Base-by-base conservation (phyloP, 92 coral and sea anemone genomes). In the Siderastrea radians region DNA sequence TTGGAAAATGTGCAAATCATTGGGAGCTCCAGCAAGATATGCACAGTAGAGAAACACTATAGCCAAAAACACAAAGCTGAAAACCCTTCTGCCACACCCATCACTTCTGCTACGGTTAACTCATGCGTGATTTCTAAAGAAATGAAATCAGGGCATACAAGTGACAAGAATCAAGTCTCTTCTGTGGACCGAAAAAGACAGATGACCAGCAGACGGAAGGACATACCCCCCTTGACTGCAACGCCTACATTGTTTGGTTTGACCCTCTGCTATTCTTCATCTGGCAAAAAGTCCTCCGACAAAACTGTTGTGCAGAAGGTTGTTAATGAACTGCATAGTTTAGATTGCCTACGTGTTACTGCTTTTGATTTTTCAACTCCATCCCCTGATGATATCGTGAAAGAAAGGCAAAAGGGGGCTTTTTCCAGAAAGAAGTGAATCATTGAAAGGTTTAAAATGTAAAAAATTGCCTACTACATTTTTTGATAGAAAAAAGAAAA, bases 331-430 rank as follows among this genome's bases (percentile, higher is more conserved):
- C 68, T 82, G 52, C 14, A 70, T 38, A 59, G 48, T 53, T 7
- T 19, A 47, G 53, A 54, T 57, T 48, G 54, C 38, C n/a, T 48
- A 10, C 69, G 17, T 16, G 61, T 92, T 44, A 60, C 65, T 11
- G 92, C 97, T 16, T 97, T 95, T 84, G 87, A 97, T 81, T 97
- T 97, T 72, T 68, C 83, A 4, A 81, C 88, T 46, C 97, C 95
- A 1, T 97, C 99, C 61, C 99, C 99, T 17, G 99, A 97, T 82
- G 99, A 97, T 75, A 58, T 92, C 62, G 95, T 97, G 60, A 63
- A 61, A 44, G 81, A 80, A 77, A 93, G 87, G 72, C 99, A 97
- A 64, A 88, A 84, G 45, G 75, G 90, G 88, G 92, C 95, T 10
- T 96, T 96, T 75, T 74, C 89, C 44, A 78, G 80, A 54, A 91